phyloP scores from a whole-genome alignment of 2,797 vertebrate species.

The Gastrophryne carolinensis region DNA sequence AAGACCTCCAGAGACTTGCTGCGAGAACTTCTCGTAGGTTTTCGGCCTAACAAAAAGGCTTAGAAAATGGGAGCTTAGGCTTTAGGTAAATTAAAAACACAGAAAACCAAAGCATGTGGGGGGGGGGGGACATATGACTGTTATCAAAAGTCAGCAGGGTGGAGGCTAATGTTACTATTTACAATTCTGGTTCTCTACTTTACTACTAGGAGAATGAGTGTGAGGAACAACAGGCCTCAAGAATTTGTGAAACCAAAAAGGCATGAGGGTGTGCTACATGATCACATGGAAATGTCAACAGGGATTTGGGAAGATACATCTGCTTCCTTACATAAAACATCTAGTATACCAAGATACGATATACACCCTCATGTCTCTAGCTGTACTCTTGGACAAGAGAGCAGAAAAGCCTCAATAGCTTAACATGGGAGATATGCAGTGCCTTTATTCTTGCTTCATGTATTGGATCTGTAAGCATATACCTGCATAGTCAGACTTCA shows the following conservation, averaged over 20 bases:
- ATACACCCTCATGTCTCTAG: not conserved
- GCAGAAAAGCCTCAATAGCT: not conserved
- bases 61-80: conserved; percentile 50
- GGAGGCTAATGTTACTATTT: conserved; percentile 40
- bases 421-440: not conserved
- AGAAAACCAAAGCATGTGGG: conserved; percentile 34
- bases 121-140: conserved; percentile 32
- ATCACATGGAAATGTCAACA: not conserved
- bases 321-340: not conserved
- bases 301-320: not conserved
- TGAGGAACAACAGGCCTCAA: not conserved
- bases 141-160: conserved; percentile 20
- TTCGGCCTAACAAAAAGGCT: conserved; percentile 41
- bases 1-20: conserved; percentile 44
- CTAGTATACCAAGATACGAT: not conserved
- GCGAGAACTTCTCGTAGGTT: conserved; percentile 44
- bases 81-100: conserved; percentile 51
- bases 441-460: not conserved
- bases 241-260: not conserved
- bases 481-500: not conserved
- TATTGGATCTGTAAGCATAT: conserved; percentile 10
- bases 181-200: conserved; percentile 16
- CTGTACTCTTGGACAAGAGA: not conserved
- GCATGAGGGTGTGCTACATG: not conserved
- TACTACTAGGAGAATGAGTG: not conserved